Conservation (phyloP, 2,113 vertebrate genomes). For the Pseudorhombus dupliciocellatus region DNA sequence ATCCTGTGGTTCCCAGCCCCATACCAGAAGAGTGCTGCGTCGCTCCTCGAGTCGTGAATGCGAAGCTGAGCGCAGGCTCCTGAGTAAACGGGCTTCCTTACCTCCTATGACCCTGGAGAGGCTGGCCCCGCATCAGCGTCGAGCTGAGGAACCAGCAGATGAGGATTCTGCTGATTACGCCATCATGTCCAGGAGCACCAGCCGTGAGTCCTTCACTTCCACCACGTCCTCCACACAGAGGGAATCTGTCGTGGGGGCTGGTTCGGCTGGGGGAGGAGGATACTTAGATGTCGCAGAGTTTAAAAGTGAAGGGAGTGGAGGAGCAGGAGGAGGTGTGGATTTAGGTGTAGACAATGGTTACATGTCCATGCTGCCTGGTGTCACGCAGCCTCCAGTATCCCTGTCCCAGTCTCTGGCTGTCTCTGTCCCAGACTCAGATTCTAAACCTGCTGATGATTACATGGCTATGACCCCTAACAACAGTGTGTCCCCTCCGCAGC, state of each 20-base stretch:
- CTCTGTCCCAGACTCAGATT: slow-evolving; percentile 69
- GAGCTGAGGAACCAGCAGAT: slow-evolving; percentile 63
- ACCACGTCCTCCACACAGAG: slow-evolving; percentile 59
- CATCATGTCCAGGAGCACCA: slow-evolving; percentile 75
- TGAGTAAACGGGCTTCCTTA: slow-evolving; percentile 80
- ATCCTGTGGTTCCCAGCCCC: slow-evolving; percentile 54
- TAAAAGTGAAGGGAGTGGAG: slow-evolving; percentile 58
- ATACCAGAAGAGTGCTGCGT: slow-evolving; percentile 74
- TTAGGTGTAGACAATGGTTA: slow-evolving; percentile 79
- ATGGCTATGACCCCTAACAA: slow-evolving; percentile 84
- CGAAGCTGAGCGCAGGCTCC: slow-evolving; percentile 74
- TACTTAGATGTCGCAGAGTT: slow-evolving; percentile 79
- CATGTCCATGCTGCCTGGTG: slow-evolving; percentile 84
- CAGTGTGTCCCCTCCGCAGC: slow-evolving; percentile 82
- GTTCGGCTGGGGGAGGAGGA: slow-evolving; percentile 49
- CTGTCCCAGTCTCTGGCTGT: slow-evolving; percentile 71
- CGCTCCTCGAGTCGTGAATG: slow-evolving; percentile 80
- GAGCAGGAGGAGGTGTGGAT: slow-evolving; percentile 31
- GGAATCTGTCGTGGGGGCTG: slow-evolving; percentile 49
- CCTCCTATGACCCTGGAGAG: slow-evolving; percentile 83
- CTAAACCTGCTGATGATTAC: slow-evolving; percentile 80
- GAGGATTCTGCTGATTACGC: slow-evolving; percentile 77
- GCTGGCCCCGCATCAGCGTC: slow-evolving; percentile 60
- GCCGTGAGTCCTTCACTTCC: slow-evolving; percentile 75
- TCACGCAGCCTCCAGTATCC: slow-evolving; percentile 67